These are phyloP conservation scores for Bugulina stolonifera DNA, from an alignment of 2,888 invertebrate genomes.

Conservation along the genomic window DNA sequence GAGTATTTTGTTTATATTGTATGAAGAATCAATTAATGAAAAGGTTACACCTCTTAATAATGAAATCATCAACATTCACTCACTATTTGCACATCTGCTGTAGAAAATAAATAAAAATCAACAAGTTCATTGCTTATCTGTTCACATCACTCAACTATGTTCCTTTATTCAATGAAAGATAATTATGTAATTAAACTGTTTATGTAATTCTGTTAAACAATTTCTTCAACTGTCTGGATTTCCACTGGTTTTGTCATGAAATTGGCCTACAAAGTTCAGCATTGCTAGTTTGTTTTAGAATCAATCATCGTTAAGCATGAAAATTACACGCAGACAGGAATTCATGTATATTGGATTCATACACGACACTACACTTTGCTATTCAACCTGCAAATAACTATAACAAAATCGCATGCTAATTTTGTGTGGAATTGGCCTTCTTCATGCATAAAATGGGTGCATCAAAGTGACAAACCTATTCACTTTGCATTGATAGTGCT, in stretches of 20 bases:
- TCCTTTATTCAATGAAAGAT: too few relatives aligned
- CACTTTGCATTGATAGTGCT: neutral
- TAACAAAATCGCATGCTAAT: conserved; percentile 14
- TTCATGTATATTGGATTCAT: neutral
- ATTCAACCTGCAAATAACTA: neutral
- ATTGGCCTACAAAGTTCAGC: neutral
- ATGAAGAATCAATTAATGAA: neutral
- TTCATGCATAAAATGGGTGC: neutral
- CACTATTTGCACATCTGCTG: neutral
- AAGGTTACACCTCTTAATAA: neutral
- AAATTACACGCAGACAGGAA: neutral
- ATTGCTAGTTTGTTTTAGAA: neutral
- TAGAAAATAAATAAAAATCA: too few relatives aligned
- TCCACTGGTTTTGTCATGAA: neutral
- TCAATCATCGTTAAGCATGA: neutral
- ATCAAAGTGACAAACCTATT: conserved; percentile 7
- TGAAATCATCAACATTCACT: neutral
- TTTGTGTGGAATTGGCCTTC: neutral
- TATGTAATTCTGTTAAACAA: too few relatives aligned
- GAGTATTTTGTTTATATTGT: neutral
- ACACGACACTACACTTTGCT: neutral
- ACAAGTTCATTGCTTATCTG: too few relatives aligned
- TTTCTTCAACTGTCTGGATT: neutral
- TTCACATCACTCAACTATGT: too few relatives aligned
- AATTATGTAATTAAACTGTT: too few relatives aligned